A percentile compares a stretch with the other conserved stretches of the same genome.
Conservation (phyloP, 2,797 vertebrate genomes). For the Dryobates pubescens region DNA sequence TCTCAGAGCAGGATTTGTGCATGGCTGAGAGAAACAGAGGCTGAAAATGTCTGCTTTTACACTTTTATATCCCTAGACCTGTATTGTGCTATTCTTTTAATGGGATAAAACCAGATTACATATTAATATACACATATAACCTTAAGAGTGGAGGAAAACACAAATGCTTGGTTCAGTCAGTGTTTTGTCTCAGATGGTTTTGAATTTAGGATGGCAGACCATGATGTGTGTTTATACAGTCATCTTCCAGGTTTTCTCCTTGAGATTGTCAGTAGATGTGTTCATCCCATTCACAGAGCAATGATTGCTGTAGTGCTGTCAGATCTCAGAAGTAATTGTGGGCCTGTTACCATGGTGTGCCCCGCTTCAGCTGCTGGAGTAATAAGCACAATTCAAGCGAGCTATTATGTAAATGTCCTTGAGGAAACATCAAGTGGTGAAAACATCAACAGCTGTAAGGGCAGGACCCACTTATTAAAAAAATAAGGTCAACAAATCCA, state of each 20-base stretch:
- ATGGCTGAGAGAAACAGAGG: not conserved
- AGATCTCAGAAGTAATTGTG: not conserved
- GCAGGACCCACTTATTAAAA: not conserved
- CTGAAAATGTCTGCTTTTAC: not conserved
- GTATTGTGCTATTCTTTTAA: not conserved
- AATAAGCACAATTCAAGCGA: not conserved
- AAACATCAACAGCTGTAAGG: slow-evolving; percentile 31
- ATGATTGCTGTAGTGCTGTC: not conserved
- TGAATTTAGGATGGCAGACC: not conserved
- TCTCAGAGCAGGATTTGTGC: not conserved
- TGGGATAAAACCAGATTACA: not conserved
- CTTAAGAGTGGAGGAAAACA: not conserved
- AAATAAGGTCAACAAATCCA: not conserved
- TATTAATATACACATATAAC: not conserved
- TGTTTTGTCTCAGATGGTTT: not conserved
- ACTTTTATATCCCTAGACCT: not conserved
- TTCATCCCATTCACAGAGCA: not conserved
- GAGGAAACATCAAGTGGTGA: not conserved
- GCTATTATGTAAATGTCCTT: slow-evolving; percentile 25
- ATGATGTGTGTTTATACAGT: not conserved
- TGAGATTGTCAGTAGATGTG: not conserved
- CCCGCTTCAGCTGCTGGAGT: not conserved
- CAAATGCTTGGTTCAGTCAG: not conserved
- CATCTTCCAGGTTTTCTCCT: not conserved
- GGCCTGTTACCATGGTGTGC: not conserved